phyloP scores from a whole-genome alignment of 2,888 invertebrate species.

The Graphium colonna region DNA sequence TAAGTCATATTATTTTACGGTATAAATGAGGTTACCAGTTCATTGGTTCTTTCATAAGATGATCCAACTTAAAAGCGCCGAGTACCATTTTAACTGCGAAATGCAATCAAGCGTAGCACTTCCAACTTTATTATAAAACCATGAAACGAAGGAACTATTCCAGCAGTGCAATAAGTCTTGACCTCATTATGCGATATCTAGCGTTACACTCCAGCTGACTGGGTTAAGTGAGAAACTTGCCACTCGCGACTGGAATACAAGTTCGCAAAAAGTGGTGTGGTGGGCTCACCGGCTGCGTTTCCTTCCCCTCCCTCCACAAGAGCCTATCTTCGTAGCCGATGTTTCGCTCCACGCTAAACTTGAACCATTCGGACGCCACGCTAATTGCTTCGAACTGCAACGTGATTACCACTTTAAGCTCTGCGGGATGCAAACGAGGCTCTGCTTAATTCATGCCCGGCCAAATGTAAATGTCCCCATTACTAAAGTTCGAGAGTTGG shows the following conservation, averaged over 20 bases:
- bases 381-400: constrained; percentile 79
- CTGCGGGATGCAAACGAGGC: constrained; percentile 34
- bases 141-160: neutral
- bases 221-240: constrained; percentile 2
- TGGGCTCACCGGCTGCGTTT: constrained; percentile 30
- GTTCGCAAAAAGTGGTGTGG: neutral
- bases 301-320: constrained; percentile 82
- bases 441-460: neutral
- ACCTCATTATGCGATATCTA: neutral
- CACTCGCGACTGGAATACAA: neutral
- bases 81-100: no score
- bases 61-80: no score
- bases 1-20: neutral
- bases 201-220: neutral
- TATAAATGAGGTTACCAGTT: no score
- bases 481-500: no score
- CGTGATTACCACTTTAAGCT: constrained; percentile 62
- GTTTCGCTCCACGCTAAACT: constrained; percentile 76
- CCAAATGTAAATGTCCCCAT: neutral
- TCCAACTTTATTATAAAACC: neutral
- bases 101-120: neutral
- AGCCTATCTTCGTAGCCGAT: constrained; percentile 85
- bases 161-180: neutral
- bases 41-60: no score
- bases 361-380: constrained; percentile 87